phyloP scores from a whole-genome alignment of 2,888 invertebrate species.

The Torymus texanus region DNA sequence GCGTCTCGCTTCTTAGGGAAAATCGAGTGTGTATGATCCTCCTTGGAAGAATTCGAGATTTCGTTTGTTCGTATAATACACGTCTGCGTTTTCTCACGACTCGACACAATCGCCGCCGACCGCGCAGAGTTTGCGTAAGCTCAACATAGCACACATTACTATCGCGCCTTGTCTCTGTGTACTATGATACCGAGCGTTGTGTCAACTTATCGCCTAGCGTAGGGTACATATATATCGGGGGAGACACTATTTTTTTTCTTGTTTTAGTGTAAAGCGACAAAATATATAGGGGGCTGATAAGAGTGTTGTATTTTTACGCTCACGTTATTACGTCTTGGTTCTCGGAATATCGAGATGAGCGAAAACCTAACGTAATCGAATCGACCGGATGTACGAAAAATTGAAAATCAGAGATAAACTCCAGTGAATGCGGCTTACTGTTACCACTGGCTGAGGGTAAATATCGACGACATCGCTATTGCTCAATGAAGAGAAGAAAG shows the following conservation, averaged over 20 bases:
- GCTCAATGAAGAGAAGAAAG: conserved; percentile 22
- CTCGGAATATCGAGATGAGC: too few species aligned
- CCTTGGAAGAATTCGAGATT: too few species aligned
- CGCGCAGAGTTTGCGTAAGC: conserved; percentile 27
- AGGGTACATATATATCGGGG: too few species aligned
- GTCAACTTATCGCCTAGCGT: conserved; percentile 1
- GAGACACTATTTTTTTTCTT: too few species aligned
- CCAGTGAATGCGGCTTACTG: conserved; percentile 32
- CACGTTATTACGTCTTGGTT: too few species aligned
- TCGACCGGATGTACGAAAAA: neutral
- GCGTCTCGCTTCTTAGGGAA: too few species aligned
- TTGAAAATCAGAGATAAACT: conserved; percentile 22
- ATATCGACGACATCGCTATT: conserved; percentile 11
- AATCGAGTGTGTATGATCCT: too few species aligned
- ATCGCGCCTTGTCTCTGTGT: conserved; percentile 17
- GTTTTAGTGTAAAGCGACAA: too few species aligned
- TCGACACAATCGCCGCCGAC: conserved; percentile 5
- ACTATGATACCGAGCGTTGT: conserved; percentile 8
- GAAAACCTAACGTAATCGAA: neutral
- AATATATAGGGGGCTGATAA: too few species aligned
- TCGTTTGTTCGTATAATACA: too few species aligned
- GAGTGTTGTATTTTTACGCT: too few species aligned
- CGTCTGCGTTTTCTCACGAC: conserved; percentile 36
- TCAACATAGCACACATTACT: conserved; percentile 3
- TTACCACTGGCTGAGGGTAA: conserved; percentile 1